Conservation (phyloP, 2,797 vertebrate genomes). For the Centroberyx gerrardi region DNA sequence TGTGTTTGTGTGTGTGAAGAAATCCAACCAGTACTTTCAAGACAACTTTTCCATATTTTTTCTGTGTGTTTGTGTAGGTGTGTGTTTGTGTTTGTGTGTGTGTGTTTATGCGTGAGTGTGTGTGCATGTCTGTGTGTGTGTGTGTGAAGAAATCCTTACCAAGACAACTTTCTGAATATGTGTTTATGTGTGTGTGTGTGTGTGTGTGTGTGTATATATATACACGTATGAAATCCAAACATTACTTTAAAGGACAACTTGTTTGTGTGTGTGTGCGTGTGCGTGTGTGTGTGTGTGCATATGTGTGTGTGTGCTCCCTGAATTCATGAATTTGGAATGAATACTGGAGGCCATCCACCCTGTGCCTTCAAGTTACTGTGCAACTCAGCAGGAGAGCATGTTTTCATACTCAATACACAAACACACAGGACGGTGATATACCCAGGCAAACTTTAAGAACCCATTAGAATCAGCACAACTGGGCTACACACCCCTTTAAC, state of each 20-base stretch:
- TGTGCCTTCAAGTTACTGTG: conserved; percentile 20
- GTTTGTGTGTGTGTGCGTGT: not conserved
- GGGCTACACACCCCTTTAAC: no score
- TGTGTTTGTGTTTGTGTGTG: not conserved
- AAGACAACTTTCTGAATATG: not conserved
- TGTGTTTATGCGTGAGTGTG: not conserved
- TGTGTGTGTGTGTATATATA: not conserved
- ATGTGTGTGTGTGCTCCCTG: not conserved
- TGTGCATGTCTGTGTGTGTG: not conserved
- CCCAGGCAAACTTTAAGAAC: not conserved
- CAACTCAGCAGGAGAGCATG: conserved; percentile 14
- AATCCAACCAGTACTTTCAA: not conserved
- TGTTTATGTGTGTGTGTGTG: not conserved
- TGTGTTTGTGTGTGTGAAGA: not conserved
- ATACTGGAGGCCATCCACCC: conserved; percentile 25
- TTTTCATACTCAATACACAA: conserved; percentile 23
- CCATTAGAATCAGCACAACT: not conserved
- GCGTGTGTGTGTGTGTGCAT: not conserved
- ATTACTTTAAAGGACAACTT: not conserved
- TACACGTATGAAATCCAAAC: not conserved
- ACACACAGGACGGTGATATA: not conserved
- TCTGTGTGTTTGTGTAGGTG: not conserved
- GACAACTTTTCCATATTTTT: not conserved
- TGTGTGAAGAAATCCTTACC: conserved; percentile 1
- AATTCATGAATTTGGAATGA: conserved; percentile 55